phyloP scores from a whole-genome alignment of 1,140 invertebrate genomes.

The Lepidotrigona ventralis region DNA sequence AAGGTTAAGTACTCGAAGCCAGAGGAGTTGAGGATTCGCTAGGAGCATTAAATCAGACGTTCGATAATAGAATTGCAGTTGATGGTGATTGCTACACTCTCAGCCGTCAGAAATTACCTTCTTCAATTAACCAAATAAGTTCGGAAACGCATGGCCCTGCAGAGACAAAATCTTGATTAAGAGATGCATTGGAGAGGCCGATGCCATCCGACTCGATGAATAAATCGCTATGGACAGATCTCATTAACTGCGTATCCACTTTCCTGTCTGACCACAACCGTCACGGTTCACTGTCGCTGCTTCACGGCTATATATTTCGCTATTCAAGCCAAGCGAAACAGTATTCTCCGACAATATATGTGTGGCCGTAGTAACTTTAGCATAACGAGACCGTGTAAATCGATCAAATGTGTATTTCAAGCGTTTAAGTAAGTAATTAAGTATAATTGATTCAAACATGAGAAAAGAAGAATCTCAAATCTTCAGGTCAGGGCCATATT shows the following conservation, averaged over 20 bases:
- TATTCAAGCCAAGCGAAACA: neutral
- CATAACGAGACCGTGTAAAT: neutral
- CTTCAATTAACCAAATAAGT: conserved; percentile 50
- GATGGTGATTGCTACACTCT: conserved; percentile 21
- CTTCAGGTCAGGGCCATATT: neutral
- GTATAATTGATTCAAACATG: neutral
- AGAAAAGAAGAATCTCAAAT: neutral
- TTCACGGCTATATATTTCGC: neutral
- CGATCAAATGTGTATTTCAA: neutral
- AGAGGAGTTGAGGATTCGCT: neutral
- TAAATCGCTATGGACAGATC: conserved; percentile 40
- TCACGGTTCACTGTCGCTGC: neutral
- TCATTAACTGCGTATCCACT: conserved; percentile 38
- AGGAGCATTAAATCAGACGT: conserved; percentile 16
- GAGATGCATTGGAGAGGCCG: conserved; percentile 15
- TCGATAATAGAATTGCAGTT: conserved; percentile 15
- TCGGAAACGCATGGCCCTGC: conserved; percentile 9
- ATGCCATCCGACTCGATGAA: conserved; percentile 12
- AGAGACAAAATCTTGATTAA: conserved; percentile 41
- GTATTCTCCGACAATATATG: neutral
- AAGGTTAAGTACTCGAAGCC: neutral
- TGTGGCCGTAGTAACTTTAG: neutral
- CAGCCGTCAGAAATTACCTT: conserved; percentile 17
- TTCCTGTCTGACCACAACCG: conserved; percentile 39
- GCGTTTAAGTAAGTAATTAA: neutral